Base-by-base conservation (phyloP, 1,140 invertebrate genomes). In the Brachystomella parvula region DNA sequence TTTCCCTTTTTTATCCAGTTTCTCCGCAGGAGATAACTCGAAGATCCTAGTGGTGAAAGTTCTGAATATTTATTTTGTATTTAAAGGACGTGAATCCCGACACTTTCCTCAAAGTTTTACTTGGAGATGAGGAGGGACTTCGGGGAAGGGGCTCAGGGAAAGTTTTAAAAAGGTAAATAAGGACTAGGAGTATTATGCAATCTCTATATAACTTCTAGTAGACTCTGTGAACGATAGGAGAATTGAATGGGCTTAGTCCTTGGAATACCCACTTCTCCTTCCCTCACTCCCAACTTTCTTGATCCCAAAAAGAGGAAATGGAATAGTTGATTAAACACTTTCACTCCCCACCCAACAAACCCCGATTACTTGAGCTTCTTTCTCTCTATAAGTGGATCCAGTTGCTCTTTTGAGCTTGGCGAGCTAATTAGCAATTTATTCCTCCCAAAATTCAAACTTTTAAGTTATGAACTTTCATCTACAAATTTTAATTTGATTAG, bases 51-150 rank as follows among this genome's bases (percentile, higher is more conserved):
- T 24, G 49, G 49, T 17, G 49, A 53, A 53, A 53, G 49, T 53
- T 53, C 12, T 53, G 49, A 53, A 53, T 53, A 53, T 53, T 56
- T 65, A 21, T 57, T 61, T 47, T 62, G 39, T 29, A n/a, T 33
- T 62, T 74, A 30, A 67, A 82, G 81, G 77, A 79, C 64, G 83
- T 85, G 0, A 83, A 76, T 15, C 79, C 83, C 6, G 70, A 79
- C 47, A 81, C 81, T 73, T 85, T 85, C 72, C 74, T 85, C 33
- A 81, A 81, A 68, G 78, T 85, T 57, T 74, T 85, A 12, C 76
- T 76, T 65, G 84, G 84, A 6, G 76, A 84, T 65, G 74, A 77
- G 44, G 65, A 75, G 59, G 78, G 73, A 59, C 47, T 84, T 64
- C 74, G 72, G 39, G 78, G 78, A n/a, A 72, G 77, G 63, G 83